Percentiles rank a stretch among this genome's conserved stretches.
phyloP scores from a whole-genome alignment of 2,113 vertebrate genomes.

The Cisticola juncidis region DNA sequence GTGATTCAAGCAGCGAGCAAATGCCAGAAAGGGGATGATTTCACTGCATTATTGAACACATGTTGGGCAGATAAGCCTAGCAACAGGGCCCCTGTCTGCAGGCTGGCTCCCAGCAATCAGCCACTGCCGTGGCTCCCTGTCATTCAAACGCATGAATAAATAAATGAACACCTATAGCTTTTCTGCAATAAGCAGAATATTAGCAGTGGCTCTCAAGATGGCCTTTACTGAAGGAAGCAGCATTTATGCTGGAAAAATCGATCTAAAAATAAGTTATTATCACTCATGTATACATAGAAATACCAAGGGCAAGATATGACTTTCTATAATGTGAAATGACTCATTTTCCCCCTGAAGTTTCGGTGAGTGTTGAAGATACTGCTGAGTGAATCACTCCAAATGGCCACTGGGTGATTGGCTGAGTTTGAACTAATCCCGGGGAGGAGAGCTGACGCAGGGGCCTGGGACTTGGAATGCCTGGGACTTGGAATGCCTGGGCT shows the following conservation, averaged over 20 bases:
- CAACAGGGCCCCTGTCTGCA: constrained; percentile 4
- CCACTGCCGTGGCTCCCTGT: not conserved
- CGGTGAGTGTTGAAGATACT: constrained; percentile 30
- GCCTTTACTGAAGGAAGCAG: constrained; percentile 36
- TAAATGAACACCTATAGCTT: not conserved
- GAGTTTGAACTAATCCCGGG: constrained; percentile 37
- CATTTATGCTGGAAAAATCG: constrained; percentile 29
- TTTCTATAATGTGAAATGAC: constrained; percentile 65
- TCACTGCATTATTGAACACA: not conserved
- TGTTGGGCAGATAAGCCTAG: constrained; percentile 1
- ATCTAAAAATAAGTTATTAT: constrained; percentile 64
- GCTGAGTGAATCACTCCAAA: constrained; percentile 66
- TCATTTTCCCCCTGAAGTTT: constrained; percentile 59
- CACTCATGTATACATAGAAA: constrained; percentile 52
- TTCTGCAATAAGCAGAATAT: constrained; percentile 1
- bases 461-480: constrained; percentile 1
- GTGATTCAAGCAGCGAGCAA: not conserved
- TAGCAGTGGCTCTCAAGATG: constrained; percentile 1
- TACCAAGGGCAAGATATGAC: constrained; percentile 64
- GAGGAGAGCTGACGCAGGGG: constrained; percentile 44
- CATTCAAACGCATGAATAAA: not conserved
- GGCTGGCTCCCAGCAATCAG: not conserved
- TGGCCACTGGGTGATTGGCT: constrained; percentile 53
- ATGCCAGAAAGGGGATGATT: not conserved
- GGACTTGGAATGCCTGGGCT: constrained; percentile 39